A percentile compares a stretch with the other conserved stretches of the same genome.
Conservation (phyloP, 2,113 vertebrate species). For the Merops nubicus region DNA sequence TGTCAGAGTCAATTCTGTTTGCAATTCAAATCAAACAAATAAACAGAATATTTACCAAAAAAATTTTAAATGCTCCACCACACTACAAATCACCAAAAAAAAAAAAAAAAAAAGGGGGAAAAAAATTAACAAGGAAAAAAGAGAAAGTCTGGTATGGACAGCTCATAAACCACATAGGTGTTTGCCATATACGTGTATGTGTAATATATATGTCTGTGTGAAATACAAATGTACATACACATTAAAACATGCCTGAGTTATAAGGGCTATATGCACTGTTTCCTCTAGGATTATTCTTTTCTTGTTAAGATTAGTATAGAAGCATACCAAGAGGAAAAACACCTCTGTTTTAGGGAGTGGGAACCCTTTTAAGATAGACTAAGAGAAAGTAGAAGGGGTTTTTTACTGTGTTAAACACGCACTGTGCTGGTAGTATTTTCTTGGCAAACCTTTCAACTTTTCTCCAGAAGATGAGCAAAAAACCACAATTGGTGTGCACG, state of each 20-base stretch:
- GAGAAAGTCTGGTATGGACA: not conserved
- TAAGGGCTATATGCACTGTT: not conserved
- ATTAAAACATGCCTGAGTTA: not conserved
- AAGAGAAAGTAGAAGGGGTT: slow-evolving; percentile 40
- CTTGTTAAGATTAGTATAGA: not conserved
- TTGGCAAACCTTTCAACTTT: slow-evolving; percentile 64
- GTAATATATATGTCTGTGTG: not conserved
- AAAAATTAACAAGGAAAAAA: not conserved
- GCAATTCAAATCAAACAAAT: slow-evolving; percentile 77
- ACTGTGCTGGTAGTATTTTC: slow-evolving; percentile 14
- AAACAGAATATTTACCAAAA: slow-evolving; percentile 57
- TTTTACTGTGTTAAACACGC: slow-evolving; percentile 41
- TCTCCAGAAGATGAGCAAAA: slow-evolving; percentile 53
- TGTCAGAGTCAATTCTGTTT: slow-evolving; percentile 74
- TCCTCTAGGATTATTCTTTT: not conserved
- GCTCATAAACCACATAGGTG: not conserved
- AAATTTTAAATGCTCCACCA: not conserved
- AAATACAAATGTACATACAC: not conserved
- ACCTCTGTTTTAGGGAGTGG: not conserved
- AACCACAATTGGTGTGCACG: slow-evolving; percentile 18
- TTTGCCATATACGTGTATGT: not conserved
- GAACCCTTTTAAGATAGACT: not conserved
- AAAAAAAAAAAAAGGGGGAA: not conserved
- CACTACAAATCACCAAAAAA: not conserved
- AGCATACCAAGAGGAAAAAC: not conserved